These are phyloP conservation scores for Ridgeia piscesae DNA, from an alignment of 1,140 invertebrate species.

Conservation along the genomic window DNA sequence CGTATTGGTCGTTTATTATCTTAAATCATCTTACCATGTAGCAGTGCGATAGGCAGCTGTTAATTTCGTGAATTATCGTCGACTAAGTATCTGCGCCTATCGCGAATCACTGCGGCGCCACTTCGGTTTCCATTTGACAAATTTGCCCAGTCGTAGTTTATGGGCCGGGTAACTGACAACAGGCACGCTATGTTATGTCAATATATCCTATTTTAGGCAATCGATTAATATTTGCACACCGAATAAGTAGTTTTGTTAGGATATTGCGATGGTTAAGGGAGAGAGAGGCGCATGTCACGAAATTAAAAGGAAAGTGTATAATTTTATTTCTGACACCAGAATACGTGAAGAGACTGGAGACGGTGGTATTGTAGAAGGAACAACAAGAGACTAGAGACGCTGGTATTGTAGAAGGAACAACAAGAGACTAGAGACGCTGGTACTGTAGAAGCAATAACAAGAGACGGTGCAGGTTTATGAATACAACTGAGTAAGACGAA, in stretches of 20 bases:
- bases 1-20: not conserved
- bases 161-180: not conserved
- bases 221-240: not conserved
- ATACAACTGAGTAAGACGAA: too few relatives aligned
- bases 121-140: not conserved
- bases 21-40: not conserved
- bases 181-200: not conserved
- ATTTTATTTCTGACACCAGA: too few relatives aligned
- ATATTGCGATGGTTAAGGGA: too few relatives aligned
- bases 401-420: too few relatives aligned
- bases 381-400: too few relatives aligned
- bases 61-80: not conserved
- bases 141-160: not conserved
- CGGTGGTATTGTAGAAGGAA: too few relatives aligned
- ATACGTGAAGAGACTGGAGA: too few relatives aligned
- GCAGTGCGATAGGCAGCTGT: not conserved
- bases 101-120: not conserved
- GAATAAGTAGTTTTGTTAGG: not conserved
- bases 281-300: too few relatives aligned
- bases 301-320: too few relatives aligned
- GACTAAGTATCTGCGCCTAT: not conserved
- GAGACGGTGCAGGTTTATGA: too few relatives aligned
- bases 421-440: too few relatives aligned
- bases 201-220: not conserved
- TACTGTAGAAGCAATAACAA: too few relatives aligned